A percentile compares a stretch with the other conserved stretches of the same genome.
Evolutionary conservation across 2,797 vertebrate genomes (phyloP).

Genomic region (Ctenopoma kingsleyae): DNA sequence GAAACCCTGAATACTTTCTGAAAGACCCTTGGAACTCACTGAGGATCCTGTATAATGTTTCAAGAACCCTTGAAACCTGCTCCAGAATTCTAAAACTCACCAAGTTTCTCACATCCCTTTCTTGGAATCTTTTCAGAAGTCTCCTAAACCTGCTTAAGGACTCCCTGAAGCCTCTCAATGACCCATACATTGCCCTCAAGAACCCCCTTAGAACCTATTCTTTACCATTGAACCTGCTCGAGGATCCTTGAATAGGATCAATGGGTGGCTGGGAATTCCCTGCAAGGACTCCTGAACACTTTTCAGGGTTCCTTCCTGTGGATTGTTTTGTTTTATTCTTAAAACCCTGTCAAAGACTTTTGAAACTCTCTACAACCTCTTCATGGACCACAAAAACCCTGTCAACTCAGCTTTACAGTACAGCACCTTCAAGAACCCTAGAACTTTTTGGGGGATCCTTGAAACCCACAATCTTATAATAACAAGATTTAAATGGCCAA

Average conservation of each 20-base stretch:
- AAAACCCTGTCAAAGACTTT: background rate
- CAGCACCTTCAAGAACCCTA: background rate
- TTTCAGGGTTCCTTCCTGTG: no score
- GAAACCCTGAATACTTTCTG: slow-evolving; percentile 6
- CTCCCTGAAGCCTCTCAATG: background rate
- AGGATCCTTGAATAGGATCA: no score
- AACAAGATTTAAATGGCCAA: no score
- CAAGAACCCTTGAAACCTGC: background rate
- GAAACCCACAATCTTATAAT: background rate
- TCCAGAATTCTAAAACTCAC: background rate
- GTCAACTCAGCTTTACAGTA: background rate
- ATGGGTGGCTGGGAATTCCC: no score
- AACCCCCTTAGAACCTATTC: no score
- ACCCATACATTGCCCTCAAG: no score
- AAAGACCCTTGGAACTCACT: background rate
- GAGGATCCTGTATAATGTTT: background rate
- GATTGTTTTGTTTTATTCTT: no score
- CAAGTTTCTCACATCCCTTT: no score
- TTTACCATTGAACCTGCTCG: no score
- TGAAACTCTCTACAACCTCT: background rate
- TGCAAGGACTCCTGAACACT: no score
- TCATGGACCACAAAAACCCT: background rate
- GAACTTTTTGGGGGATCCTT: background rate
- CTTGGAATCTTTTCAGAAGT: no score
- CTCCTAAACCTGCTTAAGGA: background rate